Conservation (phyloP, 2,888 invertebrate genomes). For the Ditula angustiorana region DNA sequence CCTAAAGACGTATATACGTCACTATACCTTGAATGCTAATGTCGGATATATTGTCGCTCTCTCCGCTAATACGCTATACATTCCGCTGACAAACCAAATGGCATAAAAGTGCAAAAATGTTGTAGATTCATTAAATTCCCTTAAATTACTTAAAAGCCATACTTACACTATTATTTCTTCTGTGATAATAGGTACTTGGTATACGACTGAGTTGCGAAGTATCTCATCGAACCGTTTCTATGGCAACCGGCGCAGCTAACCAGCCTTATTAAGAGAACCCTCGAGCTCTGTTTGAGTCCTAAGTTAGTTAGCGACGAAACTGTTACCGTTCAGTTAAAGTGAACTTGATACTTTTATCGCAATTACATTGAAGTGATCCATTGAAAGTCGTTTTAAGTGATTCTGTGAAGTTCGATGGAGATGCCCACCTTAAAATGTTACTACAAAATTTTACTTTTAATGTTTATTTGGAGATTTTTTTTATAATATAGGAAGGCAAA, state of each 20-base stretch:
- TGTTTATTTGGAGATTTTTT: neutral
- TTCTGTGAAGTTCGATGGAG: neutral
- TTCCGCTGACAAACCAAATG: too few relatives aligned
- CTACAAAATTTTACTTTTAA: neutral
- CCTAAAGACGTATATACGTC: too few relatives aligned
- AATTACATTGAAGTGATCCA: slow-evolving; percentile 26
- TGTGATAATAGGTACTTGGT: too few relatives aligned
- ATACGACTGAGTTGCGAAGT: neutral
- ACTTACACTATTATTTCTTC: too few relatives aligned
- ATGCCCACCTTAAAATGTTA: too few relatives aligned
- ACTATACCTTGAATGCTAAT: too few relatives aligned
- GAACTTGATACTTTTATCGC: slow-evolving; percentile 33
- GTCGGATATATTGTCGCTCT: too few relatives aligned
- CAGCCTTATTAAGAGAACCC: slow-evolving; percentile 41
- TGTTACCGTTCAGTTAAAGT: slow-evolving; percentile 29
- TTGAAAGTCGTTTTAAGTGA: slow-evolving; percentile 9
- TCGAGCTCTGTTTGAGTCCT: slow-evolving; percentile 34
- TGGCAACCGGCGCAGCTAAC: slow-evolving; percentile 29
- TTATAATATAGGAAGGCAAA: too few relatives aligned
- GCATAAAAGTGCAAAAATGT: too few relatives aligned
- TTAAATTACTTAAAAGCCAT: too few relatives aligned
- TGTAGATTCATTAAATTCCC: too few relatives aligned
- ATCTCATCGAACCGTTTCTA: neutral
- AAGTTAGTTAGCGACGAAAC: slow-evolving; percentile 37
- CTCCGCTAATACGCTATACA: too few relatives aligned